Base-by-base conservation (phyloP, 92 coral and sea anemone species). In the Palythoa grandis region DNA sequence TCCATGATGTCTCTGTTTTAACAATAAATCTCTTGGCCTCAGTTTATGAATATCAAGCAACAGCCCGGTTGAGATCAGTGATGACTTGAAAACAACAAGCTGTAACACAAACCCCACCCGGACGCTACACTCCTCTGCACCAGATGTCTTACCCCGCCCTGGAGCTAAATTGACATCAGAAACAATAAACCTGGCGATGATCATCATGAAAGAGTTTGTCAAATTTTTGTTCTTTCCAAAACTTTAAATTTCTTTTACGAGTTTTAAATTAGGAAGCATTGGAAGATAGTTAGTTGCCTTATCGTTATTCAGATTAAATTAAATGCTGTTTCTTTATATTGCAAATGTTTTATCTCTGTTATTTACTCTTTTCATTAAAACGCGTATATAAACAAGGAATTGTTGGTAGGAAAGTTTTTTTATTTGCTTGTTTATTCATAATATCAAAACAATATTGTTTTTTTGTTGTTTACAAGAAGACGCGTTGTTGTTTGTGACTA, bases 141-240 rank as follows among this genome's bases (percentile, higher is more conserved):
- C 48, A 23, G 47, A 48, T 67, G 74, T 7, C 74, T 48, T 15
- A 60, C 85, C 85, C 85, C 85, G 43, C 85, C 85, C 85, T 23
- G 74, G 2, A 25, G 85, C 7, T 19, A 80, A 24, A 47, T 24
- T 80, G 74, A 80, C 61, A 80, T 80, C 85, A 80, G 74, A 37
- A 25, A 48, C 15, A 69, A 12, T 20, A 11, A 66, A 23, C 16
- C 11, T 20, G 24, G 85, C 71, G 74, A 63, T 80, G 85, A 80
- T 50, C 75, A 12, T 11, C 74, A 48, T 66, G 43, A 11, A 39
- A 70, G 71, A 9, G 57, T 12, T 43, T 65, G 38, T 73, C 20
- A 25, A 66, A 1, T 63, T 23, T 6, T 47, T 11, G 22, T 23
- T 67, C 24, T 15, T 22, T 80, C 61, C 14, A 13, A 11, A 7